phyloP scores from a whole-genome alignment of 2,888 invertebrate genomes.

The Bedellia somnulentella region DNA sequence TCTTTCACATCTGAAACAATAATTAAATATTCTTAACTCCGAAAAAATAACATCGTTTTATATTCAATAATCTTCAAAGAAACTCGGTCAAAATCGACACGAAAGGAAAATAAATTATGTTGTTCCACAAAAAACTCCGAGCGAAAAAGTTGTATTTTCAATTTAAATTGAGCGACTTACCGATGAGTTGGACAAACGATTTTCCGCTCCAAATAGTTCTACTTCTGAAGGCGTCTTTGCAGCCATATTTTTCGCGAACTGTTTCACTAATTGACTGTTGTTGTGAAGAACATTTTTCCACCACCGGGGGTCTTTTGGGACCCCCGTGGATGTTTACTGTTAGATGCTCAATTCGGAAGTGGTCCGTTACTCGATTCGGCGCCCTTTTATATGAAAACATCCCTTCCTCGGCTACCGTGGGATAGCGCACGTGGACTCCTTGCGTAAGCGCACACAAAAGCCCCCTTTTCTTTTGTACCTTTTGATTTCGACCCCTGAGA shows the following conservation, averaged over 20 bases:
- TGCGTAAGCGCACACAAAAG: conserved; percentile 50
- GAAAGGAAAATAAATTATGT: too few relatives aligned
- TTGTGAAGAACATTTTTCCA: not conserved
- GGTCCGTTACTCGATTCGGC: conserved; percentile 18
- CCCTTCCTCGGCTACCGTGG: conserved; percentile 40
- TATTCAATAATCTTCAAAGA: too few relatives aligned
- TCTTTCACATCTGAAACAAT: too few relatives aligned
- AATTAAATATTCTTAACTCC: too few relatives aligned
- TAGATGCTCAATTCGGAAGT: conserved; percentile 32
- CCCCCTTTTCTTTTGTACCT: conserved; percentile 38
- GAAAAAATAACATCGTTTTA: too few relatives aligned
- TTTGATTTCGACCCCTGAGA: conserved; percentile 47
- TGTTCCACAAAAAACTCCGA: conserved; percentile 3
- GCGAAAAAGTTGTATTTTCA: too few relatives aligned
- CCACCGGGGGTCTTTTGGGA: conserved; percentile 28
- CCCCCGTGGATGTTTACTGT: conserved; percentile 37
- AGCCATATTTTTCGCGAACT: too few relatives aligned
- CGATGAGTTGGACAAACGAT: not conserved
- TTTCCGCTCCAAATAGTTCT: conserved; percentile 1
- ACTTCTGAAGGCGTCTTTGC: not conserved
- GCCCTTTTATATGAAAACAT: conserved; percentile 34
- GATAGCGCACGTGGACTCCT: conserved; percentile 50
- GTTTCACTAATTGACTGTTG: conserved; percentile 1
- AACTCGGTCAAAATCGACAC: too few relatives aligned
- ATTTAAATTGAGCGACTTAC: conserved; percentile 3